A percentile compares a stretch with the other conserved stretches of the same genome.
These are phyloP conservation scores for Drosophila tanythrix DNA, from an alignment of 2,888 invertebrate species.

Conservation along the genomic window DNA sequence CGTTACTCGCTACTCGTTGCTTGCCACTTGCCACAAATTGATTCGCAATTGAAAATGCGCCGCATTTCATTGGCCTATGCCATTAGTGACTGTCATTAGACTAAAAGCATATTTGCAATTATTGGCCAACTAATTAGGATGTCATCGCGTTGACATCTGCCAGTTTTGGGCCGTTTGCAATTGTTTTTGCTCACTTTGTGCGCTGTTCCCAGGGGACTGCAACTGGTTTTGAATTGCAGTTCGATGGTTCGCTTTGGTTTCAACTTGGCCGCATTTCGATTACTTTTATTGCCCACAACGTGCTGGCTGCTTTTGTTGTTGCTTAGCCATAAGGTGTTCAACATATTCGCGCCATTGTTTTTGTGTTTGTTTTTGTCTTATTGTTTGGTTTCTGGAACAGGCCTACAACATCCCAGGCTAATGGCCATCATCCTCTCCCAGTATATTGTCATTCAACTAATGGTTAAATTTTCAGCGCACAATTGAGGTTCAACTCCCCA, in stretches of 20 bases:
- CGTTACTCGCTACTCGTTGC: background rate
- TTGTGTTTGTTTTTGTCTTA: background rate
- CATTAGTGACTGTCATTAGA: constrained; percentile 61
- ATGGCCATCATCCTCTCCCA: background rate
- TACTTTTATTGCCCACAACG: constrained; percentile 53
- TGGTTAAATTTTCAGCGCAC: background rate
- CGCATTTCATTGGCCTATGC: constrained; percentile 9
- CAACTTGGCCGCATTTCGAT: constrained; percentile 56
- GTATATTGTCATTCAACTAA: background rate
- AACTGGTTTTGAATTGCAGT: constrained; percentile 9
- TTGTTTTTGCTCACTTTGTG: constrained; percentile 68
- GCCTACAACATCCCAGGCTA: background rate
- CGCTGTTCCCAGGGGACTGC: constrained; percentile 51
- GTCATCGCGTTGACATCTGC: constrained; percentile 40
- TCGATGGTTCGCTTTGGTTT: background rate
- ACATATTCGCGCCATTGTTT: constrained; percentile 25
- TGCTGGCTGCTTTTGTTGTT: constrained; percentile 62
- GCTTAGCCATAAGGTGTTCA: constrained; percentile 61
- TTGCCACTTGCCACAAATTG: background rate
- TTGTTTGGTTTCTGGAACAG: constrained; percentile 1
- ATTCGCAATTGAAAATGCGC: background rate
- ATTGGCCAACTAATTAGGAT: constrained; percentile 65
- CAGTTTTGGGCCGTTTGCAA: constrained; percentile 32
- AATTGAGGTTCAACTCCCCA: constrained; percentile 25
- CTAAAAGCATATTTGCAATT: constrained; percentile 61